These are phyloP conservation scores for Vulpes lagopus DNA, from an alignment of 2,113 vertebrate genomes.

Conservation along the genomic window DNA sequence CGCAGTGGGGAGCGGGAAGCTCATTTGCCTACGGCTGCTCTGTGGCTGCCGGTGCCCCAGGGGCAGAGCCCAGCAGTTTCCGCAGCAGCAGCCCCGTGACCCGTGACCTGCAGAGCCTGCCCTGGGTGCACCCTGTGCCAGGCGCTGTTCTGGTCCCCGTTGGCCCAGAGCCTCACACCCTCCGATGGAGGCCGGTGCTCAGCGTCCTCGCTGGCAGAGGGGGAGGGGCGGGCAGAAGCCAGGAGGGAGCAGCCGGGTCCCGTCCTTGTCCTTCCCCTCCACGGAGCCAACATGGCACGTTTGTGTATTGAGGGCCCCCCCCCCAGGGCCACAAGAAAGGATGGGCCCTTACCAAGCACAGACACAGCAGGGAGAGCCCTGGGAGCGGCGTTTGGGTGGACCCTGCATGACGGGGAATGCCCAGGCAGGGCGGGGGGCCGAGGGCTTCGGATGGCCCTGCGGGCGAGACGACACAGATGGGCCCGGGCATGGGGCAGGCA, in stretches of 20 bases:
- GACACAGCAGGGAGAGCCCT: accelerated
- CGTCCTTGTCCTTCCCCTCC: neutral
- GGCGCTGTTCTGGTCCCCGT: neutral
- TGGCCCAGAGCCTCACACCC: neutral
- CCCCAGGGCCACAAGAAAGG: neutral
- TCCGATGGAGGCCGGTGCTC: neutral
- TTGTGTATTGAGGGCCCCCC: neutral
- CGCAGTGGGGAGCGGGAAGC: neutral
- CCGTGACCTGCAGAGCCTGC: neutral
- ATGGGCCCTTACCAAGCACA: neutral
- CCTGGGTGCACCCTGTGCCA: neutral
- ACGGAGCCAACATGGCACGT: neutral
- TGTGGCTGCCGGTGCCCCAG: accelerated
- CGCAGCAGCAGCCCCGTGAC: neutral
- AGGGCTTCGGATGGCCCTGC: neutral
- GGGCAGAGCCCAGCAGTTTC: neutral
- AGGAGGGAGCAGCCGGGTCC: neutral
- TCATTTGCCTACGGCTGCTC: neutral
- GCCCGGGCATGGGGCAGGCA: neutral
- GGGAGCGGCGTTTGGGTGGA: neutral
- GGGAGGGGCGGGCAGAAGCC: neutral
- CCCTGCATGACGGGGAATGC: neutral
- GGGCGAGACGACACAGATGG: neutral
- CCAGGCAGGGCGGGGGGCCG: neutral
- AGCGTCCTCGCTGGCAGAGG: accelerated